phyloP scores from a whole-genome alignment of 64 coral and sea anemone genomes.

The Astreopora myriophthalma region DNA sequence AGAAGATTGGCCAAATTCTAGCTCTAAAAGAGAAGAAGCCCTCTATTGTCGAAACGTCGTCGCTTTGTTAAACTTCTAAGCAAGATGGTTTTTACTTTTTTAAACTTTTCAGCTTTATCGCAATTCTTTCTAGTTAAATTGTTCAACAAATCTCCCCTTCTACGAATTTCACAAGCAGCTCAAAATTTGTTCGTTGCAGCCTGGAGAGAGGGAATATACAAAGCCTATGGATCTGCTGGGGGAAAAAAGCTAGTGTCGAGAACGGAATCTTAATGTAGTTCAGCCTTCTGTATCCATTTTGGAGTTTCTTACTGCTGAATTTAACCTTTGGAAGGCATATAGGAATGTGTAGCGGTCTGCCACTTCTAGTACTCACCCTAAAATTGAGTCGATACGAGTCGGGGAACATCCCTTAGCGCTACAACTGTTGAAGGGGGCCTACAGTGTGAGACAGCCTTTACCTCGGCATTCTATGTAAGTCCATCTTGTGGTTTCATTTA shows the following conservation, averaged over 20 bases:
- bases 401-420: constrained; percentile 50
- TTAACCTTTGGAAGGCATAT: not conserved
- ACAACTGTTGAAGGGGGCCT: constrained; percentile 40
- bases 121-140: no score
- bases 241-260: constrained; percentile 23
- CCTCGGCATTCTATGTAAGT: not conserved
- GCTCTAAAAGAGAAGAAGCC: no score
- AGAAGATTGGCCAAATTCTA: no score
- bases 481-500: not conserved
- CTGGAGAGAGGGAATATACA: not conserved
- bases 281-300: constrained; percentile 13
- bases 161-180: not conserved
- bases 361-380: constrained; percentile 50
- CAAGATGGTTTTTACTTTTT: no score
- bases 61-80: no score
- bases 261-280: constrained; percentile 34
- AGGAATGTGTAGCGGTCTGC: constrained; percentile 50
- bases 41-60: no score
- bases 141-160: no score
- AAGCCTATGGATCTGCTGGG: constrained; percentile 32
- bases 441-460: constrained; percentile 14
- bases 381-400: not conserved
- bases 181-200: not conserved
- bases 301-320: not conserved
- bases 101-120: no score